Base-by-base conservation (phyloP, 35 echinoderm and acorn worm species). In the Heliocidaris tuberculata region DNA sequence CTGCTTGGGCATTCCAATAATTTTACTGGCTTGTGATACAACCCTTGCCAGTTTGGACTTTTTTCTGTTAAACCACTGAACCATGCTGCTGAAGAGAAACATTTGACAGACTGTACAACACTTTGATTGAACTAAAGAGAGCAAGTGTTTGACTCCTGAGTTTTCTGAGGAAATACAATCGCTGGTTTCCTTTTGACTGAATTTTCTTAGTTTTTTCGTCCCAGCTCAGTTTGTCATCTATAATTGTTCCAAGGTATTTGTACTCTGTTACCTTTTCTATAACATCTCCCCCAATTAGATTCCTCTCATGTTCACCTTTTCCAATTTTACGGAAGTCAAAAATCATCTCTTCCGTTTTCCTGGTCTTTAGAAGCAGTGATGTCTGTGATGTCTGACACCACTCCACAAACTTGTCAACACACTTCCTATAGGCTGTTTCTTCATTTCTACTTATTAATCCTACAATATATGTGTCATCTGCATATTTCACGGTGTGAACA, bases 21-120 rank as follows among this genome's bases (percentile, higher is more conserved):
- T 32, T 88, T 30, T 88, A 32, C 86, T 88, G 30, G 86, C 86
- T 32, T 88, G 86, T 30, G 86, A 88, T 88, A 88, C 86, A 88
- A 88, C 16, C 86, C 30, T 88, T 30, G 24, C 30, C 30, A 88
- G 35, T 88, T 88, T 88, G 9, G 30, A 8, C 86, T 19, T 47
- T 2, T 86, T 86, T 86, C 16, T 86, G 85, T 86, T 32, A 88
- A 88, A 47, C 35, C 86, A 47, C 6, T 88, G 31, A 86, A 86
- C 85, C 85, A 86, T 7, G 85, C 85, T 86, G 15, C 31, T n/a
- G 85, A n/a, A 86, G 85, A 86, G 85, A 50, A 50, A 50, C 49
- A 50, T 9, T 6, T 50, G 49, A 50, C 49, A 50, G 49, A 50
- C 49, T 50, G 49, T 4, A 50, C 49, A 50, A 50, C 49, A 50